A percentile compares a stretch with the other conserved stretches of the same genome.
Conservation (phyloP, 64 coral and sea anemone genomes). For the Porites lutea region DNA sequence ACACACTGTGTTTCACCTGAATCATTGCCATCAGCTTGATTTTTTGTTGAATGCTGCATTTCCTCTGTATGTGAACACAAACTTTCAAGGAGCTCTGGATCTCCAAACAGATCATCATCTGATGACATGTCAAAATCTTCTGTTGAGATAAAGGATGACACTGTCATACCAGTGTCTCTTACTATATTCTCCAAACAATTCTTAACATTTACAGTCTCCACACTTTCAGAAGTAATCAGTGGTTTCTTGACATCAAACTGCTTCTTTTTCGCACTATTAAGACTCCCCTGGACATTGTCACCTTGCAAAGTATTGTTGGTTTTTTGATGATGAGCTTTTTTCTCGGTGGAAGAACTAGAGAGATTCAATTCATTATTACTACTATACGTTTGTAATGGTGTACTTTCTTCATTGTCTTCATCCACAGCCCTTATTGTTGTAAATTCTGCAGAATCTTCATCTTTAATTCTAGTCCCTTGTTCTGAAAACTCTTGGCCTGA, state of each 20-base stretch:
- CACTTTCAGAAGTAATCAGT: background rate
- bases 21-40: background rate
- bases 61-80: background rate
- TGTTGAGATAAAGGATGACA: background rate
- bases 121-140: constrained; percentile 27
- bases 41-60: background rate
- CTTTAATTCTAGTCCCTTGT: background rate
- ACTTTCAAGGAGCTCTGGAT: background rate
- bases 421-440: background rate
- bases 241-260: background rate
- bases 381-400: background rate
- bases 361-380: background rate
- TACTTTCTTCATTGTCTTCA: background rate
- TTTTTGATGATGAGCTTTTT: background rate
- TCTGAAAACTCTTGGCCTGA: background rate
- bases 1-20: background rate
- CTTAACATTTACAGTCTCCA: background rate
- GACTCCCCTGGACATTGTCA: background rate
- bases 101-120: constrained; percentile 46
- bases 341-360: background rate
- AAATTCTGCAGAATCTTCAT: background rate
- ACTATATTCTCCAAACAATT: background rate
- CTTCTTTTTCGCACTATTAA: background rate
- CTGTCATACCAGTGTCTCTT: background rate
- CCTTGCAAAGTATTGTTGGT: background rate